These are phyloP conservation scores for Drosophila ficusphila DNA, from an alignment of 1,140 invertebrate species.

Conservation along the genomic window DNA sequence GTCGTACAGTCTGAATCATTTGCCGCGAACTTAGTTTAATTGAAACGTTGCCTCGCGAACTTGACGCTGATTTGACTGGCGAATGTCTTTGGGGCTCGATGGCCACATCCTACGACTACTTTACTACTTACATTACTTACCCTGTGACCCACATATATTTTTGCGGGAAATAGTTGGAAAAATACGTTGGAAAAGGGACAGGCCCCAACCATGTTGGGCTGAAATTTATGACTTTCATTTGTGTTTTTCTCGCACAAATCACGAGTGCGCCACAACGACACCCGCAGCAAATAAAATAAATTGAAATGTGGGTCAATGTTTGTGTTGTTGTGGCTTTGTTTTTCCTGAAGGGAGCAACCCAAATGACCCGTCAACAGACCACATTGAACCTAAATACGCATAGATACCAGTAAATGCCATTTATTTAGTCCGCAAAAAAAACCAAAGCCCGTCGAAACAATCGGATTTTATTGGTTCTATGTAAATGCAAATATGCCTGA, in stretches of 20 bases:
- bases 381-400: conserved; percentile 22
- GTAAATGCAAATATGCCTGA: not conserved
- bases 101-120: conserved; percentile 22
- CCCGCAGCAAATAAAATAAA: conserved; percentile 47
- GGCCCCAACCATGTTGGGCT: conserved; percentile 14
- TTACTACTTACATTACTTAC: conserved; percentile 33
- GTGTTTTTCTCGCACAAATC: conserved; percentile 51
- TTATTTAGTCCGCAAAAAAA: conserved; percentile 32
- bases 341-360: conserved; percentile 28
- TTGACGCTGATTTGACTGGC: conserved; percentile 60
- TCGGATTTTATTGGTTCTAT: conserved; percentile 40
- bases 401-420: conserved; percentile 42
- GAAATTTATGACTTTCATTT: conserved; percentile 76
- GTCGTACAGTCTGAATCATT: conserved; percentile 40
- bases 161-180: conserved; percentile 8
- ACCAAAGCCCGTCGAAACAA: conserved; percentile 52
- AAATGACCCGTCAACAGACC: conserved; percentile 36
- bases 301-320: conserved; percentile 68
- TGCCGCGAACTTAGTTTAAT: conserved; percentile 45
- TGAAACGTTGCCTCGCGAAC: conserved; percentile 52
- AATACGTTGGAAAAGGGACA: conserved; percentile 5
- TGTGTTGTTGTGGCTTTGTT: conserved; percentile 49
- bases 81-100: conserved; percentile 34
- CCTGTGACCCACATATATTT: conserved; percentile 41
- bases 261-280: conserved; percentile 48